A percentile compares a stretch with the other conserved stretches of the same genome.
These are phyloP conservation scores for Oppia nitens DNA, from an alignment of 1,140 invertebrate species.

Conservation along the genomic window DNA sequence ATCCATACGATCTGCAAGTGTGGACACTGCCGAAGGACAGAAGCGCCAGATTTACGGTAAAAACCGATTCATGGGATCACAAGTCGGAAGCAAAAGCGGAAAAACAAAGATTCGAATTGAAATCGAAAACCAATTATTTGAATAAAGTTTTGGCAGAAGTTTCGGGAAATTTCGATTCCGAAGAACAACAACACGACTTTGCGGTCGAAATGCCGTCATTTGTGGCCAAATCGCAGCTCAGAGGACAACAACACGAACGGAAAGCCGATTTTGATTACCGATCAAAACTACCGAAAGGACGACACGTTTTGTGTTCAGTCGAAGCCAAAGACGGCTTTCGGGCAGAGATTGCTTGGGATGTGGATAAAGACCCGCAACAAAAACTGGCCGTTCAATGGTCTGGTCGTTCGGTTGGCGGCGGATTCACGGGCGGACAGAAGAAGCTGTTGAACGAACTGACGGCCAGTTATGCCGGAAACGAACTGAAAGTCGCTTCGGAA, in stretches of 20 bases:
- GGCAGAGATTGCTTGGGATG: constrained; percentile 11
- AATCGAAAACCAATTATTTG: background rate
- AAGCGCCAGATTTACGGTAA: background rate
- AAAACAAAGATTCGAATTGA: background rate
- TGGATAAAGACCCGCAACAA: background rate
- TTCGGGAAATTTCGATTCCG: background rate
- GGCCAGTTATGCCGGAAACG: constrained; percentile 3
- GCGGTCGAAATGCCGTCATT: background rate
- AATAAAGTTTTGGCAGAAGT: background rate
- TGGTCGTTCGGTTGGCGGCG: background rate
- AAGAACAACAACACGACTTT: background rate
- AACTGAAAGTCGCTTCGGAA: background rate
- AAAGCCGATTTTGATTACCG: background rate
- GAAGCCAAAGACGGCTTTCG: background rate
- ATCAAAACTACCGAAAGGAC: background rate
- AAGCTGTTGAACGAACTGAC: background rate
- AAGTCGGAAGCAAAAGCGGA: background rate
- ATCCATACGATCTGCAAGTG: background rate
- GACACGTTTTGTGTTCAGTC: constrained; percentile 1
- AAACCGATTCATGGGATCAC: background rate
- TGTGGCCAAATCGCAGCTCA: background rate
- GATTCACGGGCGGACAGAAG: background rate
- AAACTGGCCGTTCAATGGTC: background rate
- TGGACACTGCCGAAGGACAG: background rate
- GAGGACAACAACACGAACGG: background rate